Evolutionary conservation across 2,113 vertebrate genomes (phyloP).

Genomic region (Epinephelus cyanopodus): DNA sequence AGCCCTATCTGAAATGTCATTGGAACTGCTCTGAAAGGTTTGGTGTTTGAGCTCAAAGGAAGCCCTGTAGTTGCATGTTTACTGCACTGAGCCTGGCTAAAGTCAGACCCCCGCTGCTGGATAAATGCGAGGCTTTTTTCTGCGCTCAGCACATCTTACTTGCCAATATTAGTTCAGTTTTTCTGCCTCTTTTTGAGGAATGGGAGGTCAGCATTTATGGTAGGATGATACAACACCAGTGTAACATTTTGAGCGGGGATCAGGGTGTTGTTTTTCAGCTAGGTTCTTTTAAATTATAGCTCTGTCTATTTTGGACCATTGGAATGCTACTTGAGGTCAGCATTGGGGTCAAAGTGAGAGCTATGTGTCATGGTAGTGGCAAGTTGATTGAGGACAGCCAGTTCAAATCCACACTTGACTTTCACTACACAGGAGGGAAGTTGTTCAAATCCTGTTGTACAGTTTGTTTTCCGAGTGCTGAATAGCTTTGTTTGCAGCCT

Average conservation of each 20-base stretch:
- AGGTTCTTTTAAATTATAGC: slow-evolving; percentile 72
- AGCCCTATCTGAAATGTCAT: slow-evolving; percentile 64
- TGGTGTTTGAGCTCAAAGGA: slow-evolving; percentile 80
- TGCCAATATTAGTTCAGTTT: slow-evolving; percentile 52
- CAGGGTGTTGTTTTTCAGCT: slow-evolving; percentile 49
- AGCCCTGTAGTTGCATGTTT: slow-evolving; percentile 79
- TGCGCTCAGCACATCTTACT: slow-evolving; percentile 62
- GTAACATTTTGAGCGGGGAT: slow-evolving; percentile 54
- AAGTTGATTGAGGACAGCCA: slow-evolving; percentile 52
- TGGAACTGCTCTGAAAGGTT: slow-evolving; percentile 68
- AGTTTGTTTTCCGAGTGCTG: neutral
- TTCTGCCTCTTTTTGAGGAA: slow-evolving; percentile 18
- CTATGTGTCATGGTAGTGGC: slow-evolving; percentile 7
- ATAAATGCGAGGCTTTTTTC: slow-evolving; percentile 68
- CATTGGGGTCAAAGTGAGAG: slow-evolving; percentile 48
- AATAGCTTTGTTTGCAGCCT: neutral
- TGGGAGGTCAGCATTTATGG: slow-evolving; percentile 60
- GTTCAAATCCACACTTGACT: slow-evolving; percentile 26
- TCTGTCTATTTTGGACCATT: slow-evolving; percentile 77
- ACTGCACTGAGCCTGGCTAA: slow-evolving; percentile 49
- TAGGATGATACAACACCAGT: slow-evolving; percentile 59
- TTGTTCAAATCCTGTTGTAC: neutral
- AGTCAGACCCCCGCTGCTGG: slow-evolving; percentile 60
- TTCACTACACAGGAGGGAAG: neutral
- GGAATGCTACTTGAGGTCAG: slow-evolving; percentile 73